Base-by-base conservation (phyloP, 1,140 invertebrate genomes). In the Philaenus spumarius region DNA sequence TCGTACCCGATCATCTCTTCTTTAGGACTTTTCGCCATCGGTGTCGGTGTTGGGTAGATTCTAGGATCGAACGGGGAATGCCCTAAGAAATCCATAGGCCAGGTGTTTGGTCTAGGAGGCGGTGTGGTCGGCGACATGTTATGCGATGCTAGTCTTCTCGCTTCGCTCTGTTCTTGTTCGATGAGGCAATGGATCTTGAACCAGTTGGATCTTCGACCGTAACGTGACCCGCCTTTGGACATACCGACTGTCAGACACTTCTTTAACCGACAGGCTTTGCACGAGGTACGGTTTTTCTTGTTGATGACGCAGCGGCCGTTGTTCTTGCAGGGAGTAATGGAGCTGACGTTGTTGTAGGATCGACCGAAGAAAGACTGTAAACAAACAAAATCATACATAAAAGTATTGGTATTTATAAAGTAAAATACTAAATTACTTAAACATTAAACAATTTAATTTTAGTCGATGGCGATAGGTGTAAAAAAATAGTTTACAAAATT, bases 331-430 rank as follows among this genome's bases (percentile, higher is more conserved):
- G 80, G 78, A 11, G 75, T 74, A 20, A 81, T 72, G 23, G 75
- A 75, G 35, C 71, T 69, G 37, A 80, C 68, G 64, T 84, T 83
- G 72, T 82, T 84, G 64, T 82, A 80, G 40, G 81, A 82, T 15
- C 83, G 71, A 5, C 83, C 79, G 67, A 85, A 85, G 69, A 85
- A 85, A 22, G 82, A 83, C 82, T 84, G 75, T 53, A 71, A 75
- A 59, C 60, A 66, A 66, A 50, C 1, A 30, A 58, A 64, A 62
- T 30, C 26, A 30, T 30, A 30, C 26, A 30, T n/a, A n/a, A n/a
- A n/a, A n/a, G n/a, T n/a, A n/a, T n/a, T n/a, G n/a, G n/a, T n/a
- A n/a, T n/a, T n/a, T n/a, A n/a, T n/a, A n/a, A n/a, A n/a, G n/a
- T n/a, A n/a, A n/a, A n/a, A n/a, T n/a, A n/a, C n/a, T n/a, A n/a